These are phyloP conservation scores for Erebia palarica DNA, from an alignment of 2,888 invertebrate genomes.

Conservation along the genomic window DNA sequence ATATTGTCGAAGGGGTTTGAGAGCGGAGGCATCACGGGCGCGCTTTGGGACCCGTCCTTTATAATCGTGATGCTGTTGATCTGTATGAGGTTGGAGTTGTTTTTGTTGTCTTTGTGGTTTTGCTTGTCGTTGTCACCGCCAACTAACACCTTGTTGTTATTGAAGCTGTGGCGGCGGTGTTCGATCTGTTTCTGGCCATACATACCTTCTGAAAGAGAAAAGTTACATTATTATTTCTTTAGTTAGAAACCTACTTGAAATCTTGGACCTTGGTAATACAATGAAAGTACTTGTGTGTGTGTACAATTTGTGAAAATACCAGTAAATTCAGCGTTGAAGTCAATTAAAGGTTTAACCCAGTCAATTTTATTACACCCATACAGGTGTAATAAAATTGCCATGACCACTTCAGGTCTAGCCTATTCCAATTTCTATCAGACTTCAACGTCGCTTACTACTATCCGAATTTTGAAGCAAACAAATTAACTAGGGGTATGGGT, in stretches of 20 bases:
- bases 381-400: no score
- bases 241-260: background rate
- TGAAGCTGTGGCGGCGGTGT: conserved; percentile 68
- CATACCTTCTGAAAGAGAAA: conserved; percentile 60
- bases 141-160: conserved; percentile 75
- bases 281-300: background rate
- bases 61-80: conserved; percentile 49
- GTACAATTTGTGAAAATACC: no score
- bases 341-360: no score
- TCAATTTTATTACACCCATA: no score
- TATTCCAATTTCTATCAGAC: no score
- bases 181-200: conserved; percentile 74
- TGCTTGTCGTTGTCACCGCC: conserved; percentile 65
- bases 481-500: no score
- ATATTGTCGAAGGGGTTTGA: conserved; percentile 68
- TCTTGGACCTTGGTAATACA: background rate
- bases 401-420: no score
- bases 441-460: no score
- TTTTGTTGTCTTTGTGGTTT: conserved; percentile 49
- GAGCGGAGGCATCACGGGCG: conserved; percentile 57
- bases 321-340: no score
- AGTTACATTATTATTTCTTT: background rate
- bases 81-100: conserved; percentile 54
- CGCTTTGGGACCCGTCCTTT: conserved; percentile 49
- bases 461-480: no score